Conservation (phyloP, 2,888 invertebrate genomes). For the Thymelicus sylvestris region DNA sequence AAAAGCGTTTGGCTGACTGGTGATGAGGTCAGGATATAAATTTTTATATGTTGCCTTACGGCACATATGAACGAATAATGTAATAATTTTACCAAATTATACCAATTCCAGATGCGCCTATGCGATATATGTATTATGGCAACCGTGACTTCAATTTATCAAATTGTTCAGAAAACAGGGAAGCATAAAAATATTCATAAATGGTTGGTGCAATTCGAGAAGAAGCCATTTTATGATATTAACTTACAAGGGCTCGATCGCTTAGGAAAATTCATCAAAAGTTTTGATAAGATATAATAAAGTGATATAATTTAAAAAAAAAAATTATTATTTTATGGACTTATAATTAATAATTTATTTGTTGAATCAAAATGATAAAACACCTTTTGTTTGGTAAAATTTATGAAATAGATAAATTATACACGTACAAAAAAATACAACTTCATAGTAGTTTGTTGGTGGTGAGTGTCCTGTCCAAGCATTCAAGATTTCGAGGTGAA, state of each 20-base stretch:
- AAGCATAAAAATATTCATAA: constrained; percentile 59
- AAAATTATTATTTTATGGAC: no score
- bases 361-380: no score
- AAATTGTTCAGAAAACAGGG: constrained; percentile 65
- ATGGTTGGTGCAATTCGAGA: constrained; percentile 68
- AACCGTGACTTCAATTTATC: constrained; percentile 71
- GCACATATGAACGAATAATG: not conserved
- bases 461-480: no score
- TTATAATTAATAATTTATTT: no score
- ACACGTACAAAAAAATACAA: no score
- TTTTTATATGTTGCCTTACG: not conserved
- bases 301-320: constrained; percentile 2
- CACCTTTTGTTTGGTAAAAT: no score
- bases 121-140: constrained; percentile 72
- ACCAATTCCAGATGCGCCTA: constrained; percentile 64
- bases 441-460: no score
- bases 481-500: no score
- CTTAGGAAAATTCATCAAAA: constrained; percentile 52
- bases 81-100: constrained; percentile 1
- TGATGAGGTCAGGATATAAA: constrained; percentile 56
- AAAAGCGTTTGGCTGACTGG: constrained; percentile 61
- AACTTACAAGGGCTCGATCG: constrained; percentile 60
- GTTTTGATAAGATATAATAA: no score
- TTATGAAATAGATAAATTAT: no score
- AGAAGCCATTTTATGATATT: constrained; percentile 58